Evolutionary conservation across 2,113 vertebrate genomes (phyloP), one percentile per base, ranked within the genome.

Genomic region (Vimba vimba): DNA sequence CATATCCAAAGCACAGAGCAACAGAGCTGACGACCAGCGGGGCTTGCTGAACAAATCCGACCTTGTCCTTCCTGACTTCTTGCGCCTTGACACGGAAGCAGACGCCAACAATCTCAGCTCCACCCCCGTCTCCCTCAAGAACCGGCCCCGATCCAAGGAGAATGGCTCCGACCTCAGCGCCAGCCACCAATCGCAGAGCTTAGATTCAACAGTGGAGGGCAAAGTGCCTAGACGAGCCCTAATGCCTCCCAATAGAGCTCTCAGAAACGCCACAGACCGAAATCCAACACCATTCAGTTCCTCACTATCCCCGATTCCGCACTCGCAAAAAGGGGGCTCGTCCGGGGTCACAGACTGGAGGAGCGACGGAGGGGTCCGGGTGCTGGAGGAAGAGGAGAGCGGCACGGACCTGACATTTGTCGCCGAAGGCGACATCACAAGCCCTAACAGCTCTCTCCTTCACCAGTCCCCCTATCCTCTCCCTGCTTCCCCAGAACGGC

Each of bases 1-100:
- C 94, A 97, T 99, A 95, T 98, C 97, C 95, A 99, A 98, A 96
- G 98, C 98, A 93, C 98, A 99, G 95, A 97, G 97, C 95, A 97
- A 95, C 95, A 93, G 98, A 96, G 97, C 97, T 90, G 96, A 99
- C 92, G 98, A 99, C 96, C 98, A 99, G 92, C 97, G 98, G 91
- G 98, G 98, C 94, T 94, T 99, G 94, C 95, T 99, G 92, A 97
- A 97, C 92, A 99, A 97, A 95, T 97, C 97, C 81, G 96, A 99
- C 93, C 96, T 99, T 87, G 92, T 97, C 90, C 94, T 99, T 87
- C 98, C 98, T 0, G 98, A 98, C 88, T 99, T 99, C 87, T 96
- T 99, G 89, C 97, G 97, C 64, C 92, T 97, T 2, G 86, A 68
- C 0, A 82, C 89, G 73, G 85, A 78, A 64, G 89, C 89, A 64